These are phyloP conservation scores for Danaus melanippus DNA, from an alignment of 1,140 invertebrate genomes.

Conservation along the genomic window DNA sequence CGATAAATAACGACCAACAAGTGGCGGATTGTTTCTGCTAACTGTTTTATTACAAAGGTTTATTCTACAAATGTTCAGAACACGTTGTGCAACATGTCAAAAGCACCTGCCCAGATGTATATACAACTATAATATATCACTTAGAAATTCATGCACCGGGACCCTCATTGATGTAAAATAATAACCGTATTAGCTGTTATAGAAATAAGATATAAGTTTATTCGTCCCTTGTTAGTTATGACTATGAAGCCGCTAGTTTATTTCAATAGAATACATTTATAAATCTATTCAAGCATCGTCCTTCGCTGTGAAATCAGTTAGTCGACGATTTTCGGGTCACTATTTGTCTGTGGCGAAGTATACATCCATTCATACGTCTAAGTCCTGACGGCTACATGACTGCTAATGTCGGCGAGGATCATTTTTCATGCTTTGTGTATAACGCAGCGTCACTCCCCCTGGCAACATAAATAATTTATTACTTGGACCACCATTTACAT, in stretches of 20 bases:
- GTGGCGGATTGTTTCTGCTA: conserved; percentile 22
- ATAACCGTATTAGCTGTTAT: too few relatives aligned
- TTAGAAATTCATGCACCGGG: too few relatives aligned
- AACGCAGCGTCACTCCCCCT: conserved; percentile 10
- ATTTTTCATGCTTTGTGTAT: conserved; percentile 22
- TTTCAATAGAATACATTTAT: too few relatives aligned
- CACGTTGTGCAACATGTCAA: too few relatives aligned
- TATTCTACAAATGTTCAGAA: not conserved
- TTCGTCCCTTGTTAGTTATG: too few relatives aligned
- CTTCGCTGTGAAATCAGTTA: too few relatives aligned
- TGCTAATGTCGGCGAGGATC: conserved; percentile 13
- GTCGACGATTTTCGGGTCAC: conserved; percentile 3
- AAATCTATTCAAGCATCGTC: too few relatives aligned
- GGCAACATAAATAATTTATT: conserved; percentile 12
- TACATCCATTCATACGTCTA: conserved; percentile 13
- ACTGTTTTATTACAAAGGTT: conserved; percentile 12
- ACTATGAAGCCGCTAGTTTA: too few relatives aligned
- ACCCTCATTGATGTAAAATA: too few relatives aligned
- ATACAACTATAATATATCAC: too few relatives aligned
- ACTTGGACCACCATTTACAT: conserved; percentile 9
- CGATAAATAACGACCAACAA: conserved; percentile 32
- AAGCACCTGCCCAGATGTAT: too few relatives aligned
- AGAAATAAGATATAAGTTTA: too few relatives aligned
- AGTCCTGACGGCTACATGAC: conserved; percentile 12
- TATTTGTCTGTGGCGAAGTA: conserved; percentile 10